phyloP scores from a whole-genome alignment of 2,113 vertebrate genomes.

The Thryonomys swinderianus region DNA sequence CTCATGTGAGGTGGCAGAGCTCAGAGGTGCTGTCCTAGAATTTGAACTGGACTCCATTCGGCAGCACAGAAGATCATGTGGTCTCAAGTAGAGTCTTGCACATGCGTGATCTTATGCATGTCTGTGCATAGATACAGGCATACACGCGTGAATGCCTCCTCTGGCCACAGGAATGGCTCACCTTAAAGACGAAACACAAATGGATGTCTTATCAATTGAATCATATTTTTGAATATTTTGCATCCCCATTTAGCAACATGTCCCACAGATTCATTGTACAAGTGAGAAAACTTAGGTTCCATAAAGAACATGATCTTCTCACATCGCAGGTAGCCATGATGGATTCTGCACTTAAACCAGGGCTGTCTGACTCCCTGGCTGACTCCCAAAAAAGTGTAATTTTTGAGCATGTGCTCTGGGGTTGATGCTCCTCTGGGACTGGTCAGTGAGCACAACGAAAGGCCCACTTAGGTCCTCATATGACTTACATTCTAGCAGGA shows the following conservation, averaged over 20 bases:
- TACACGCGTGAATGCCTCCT: background rate
- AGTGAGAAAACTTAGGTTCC: background rate
- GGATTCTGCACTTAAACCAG: background rate
- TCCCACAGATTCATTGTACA: background rate
- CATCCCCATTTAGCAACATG: background rate
- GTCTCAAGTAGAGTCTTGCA: background rate
- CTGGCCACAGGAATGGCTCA: background rate
- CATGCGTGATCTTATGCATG: fast-evolving
- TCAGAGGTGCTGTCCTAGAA: background rate
- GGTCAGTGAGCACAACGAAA: background rate
- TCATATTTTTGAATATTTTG: background rate
- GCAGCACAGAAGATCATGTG: fast-evolving
- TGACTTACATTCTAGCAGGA: too few species aligned
- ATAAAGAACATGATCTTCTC: background rate
- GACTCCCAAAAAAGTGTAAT: background rate
- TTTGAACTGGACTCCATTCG: background rate
- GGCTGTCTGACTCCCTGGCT: background rate
- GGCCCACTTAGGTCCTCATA: background rate
- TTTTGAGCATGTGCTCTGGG: background rate
- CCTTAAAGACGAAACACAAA: background rate
- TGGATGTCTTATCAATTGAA: background rate
- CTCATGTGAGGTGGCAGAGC: fast-evolving
- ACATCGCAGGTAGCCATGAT: background rate
- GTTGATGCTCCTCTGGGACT: background rate
- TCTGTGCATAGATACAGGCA: too few species aligned